Evolutionary conservation across 2,888 invertebrate species (phyloP), one percentile per base, ranked within the genome.

Genomic region (Amaurobius ferox): DNA sequence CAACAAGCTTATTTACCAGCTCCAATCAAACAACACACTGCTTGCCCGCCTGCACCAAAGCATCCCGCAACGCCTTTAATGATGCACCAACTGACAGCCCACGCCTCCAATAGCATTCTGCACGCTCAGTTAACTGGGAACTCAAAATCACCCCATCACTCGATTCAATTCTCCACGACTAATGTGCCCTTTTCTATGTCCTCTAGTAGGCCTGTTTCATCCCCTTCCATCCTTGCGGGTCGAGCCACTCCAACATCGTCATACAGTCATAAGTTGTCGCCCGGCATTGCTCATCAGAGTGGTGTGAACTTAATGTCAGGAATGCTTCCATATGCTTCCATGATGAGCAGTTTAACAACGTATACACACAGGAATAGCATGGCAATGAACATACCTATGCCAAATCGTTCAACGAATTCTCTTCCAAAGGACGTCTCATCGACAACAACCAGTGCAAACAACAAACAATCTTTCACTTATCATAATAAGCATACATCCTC

Each of bases 11-110:
- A 86, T 30, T 55, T 88, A 0, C 83, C 81, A 1, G 88, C 87
- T 5, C 86, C 86, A 1, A 66, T n/a, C 68, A 79, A 79, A 16
- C 86, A 78, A 32, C 87, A 87, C 28, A 83, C 85, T 1, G 76
- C 83, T 2, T 85, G 79, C 23, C 66, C 64, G 0, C 87, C 83
- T 0, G 39, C 83, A 0, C 87, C 87, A 0, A 85, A 79, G 28
- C 87, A 71, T 19, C 83, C 78, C 16, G 77, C 87, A 9, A 40
- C 70, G 1, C 72, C 79, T 16, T 30, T 83, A 19, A 64, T 83
- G 11, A 55, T 85, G 83, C 77, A 71, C 9, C 77, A 71, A 26
- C 67, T 86, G 7, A 72, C 67, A 1, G 23, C 66, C 9, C 70
- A 39, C 35, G 35, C 32, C 6, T 16, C 55, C 1, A 3, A 3